These are phyloP conservation scores for Xiphophorus maculatus DNA, from an alignment of 2,113 vertebrate species.

Conservation along the genomic window DNA sequence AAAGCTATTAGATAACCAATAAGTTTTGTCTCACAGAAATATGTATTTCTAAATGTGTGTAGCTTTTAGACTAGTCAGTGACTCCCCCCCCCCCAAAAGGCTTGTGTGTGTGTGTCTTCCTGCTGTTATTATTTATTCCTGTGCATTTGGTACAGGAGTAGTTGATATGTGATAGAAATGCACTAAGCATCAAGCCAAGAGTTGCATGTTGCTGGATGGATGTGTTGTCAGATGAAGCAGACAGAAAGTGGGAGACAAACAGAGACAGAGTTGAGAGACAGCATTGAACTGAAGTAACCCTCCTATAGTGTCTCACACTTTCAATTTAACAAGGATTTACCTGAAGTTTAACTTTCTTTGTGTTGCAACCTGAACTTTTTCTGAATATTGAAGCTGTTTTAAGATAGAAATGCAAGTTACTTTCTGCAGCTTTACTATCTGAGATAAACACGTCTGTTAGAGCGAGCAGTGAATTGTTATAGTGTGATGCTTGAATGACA, in stretches of 20 bases:
- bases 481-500: slow-evolving; percentile 17
- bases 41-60: slow-evolving; percentile 36
- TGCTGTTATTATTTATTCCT: slow-evolving; percentile 27
- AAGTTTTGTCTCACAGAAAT: slow-evolving; percentile 18
- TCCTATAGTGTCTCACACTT: slow-evolving; percentile 47
- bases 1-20: slow-evolving; percentile 28
- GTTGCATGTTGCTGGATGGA: slow-evolving; percentile 61
- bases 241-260: slow-evolving; percentile 29
- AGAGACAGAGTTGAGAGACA: slow-evolving; percentile 32
- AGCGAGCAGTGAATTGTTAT: slow-evolving; percentile 7
- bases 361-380: slow-evolving; percentile 43
- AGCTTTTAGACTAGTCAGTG: slow-evolving; percentile 30
- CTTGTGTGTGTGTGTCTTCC: slow-evolving; percentile 4
- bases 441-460: slow-evolving; percentile 33
- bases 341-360: slow-evolving; percentile 58
- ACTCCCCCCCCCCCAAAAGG: background rate
- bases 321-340: slow-evolving; percentile 59
- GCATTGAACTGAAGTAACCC: slow-evolving; percentile 69
- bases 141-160: slow-evolving; percentile 54
- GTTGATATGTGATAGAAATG: slow-evolving; percentile 63
- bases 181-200: slow-evolving; percentile 51
- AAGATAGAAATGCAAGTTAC: slow-evolving; percentile 23
- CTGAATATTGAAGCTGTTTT: slow-evolving; percentile 30
- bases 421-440: slow-evolving; percentile 16
- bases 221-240: slow-evolving; percentile 74